Evolutionary conservation across 2,888 invertebrate genomes (phyloP).

Genomic region (Anarsia innoxiella): DNA sequence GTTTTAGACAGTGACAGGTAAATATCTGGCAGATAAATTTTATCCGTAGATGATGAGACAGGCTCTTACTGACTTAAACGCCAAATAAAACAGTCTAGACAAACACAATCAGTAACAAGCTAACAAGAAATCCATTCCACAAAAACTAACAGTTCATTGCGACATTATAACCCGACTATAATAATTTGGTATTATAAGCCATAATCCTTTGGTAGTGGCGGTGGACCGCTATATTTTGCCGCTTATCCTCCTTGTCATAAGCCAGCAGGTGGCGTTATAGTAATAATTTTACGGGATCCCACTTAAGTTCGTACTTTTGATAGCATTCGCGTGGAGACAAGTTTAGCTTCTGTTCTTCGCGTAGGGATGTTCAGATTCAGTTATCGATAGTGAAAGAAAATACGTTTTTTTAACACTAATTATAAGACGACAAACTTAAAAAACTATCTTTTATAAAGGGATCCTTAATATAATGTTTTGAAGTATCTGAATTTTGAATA

Average conservation of each 20-base stretch:
- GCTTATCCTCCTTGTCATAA: slow-evolving; percentile 43
- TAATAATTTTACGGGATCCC: slow-evolving; percentile 53
- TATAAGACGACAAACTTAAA: too few relatives aligned
- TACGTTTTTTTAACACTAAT: too few relatives aligned
- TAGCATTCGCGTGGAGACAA: slow-evolving; percentile 21
- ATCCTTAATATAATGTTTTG: too few relatives aligned
- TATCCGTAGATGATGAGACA: not conserved
- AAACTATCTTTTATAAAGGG: too few relatives aligned
- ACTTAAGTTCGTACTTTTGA: slow-evolving; percentile 31
- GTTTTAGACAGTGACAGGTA: not conserved
- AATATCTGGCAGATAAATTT: too few relatives aligned
- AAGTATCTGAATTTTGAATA: too few relatives aligned
- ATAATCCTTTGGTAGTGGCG: slow-evolving; percentile 27
- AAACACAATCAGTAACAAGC: not conserved
- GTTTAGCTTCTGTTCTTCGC: slow-evolving; percentile 17
- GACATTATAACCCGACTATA: slow-evolving; percentile 16
- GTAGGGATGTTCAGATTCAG: slow-evolving; percentile 17
- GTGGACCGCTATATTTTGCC: slow-evolving; percentile 32
- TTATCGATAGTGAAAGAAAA: slow-evolving; percentile 4
- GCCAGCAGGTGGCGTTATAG: slow-evolving; percentile 44
- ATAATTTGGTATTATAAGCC: slow-evolving; percentile 28
- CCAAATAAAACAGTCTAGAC: not conserved
- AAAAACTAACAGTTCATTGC: not conserved
- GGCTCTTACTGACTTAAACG: not conserved
- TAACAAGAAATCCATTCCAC: not conserved